phyloP scores from a whole-genome alignment of 2,888 invertebrate genomes.

The Caenorhabditis panamensis region DNA sequence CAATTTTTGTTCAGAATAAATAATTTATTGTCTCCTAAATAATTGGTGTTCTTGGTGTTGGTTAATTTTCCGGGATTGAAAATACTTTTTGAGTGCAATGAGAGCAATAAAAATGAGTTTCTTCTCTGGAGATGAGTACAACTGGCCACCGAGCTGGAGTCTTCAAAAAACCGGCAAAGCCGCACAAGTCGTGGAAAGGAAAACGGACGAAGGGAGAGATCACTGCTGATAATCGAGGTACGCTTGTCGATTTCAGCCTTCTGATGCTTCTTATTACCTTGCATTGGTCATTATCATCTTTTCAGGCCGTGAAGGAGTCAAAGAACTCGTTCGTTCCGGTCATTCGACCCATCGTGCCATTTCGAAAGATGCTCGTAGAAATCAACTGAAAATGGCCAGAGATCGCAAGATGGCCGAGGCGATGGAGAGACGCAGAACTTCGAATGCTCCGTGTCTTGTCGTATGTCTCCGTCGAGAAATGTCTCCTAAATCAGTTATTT shows the following conservation, averaged over 20 bases:
- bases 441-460: constrained; percentile 63
- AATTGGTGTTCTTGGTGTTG: constrained; percentile 30
- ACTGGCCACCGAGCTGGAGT: constrained; percentile 88
- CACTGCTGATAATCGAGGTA: constrained; percentile 66
- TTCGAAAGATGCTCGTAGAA: constrained; percentile 66
- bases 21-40: constrained; percentile 43
- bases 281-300: too few relatives aligned
- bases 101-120: neutral
- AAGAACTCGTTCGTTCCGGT: constrained; percentile 38
- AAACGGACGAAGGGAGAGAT: constrained; percentile 92
- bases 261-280: too few relatives aligned
- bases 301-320: constrained; percentile 63
- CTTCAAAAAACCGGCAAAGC: constrained; percentile 93
- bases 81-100: constrained; percentile 7
- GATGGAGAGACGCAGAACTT: constrained; percentile 58
- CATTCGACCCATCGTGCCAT: constrained; percentile 60
- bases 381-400: constrained; percentile 65
- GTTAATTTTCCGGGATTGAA: constrained; percentile 14
- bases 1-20: constrained; percentile 32
- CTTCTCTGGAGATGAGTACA: constrained; percentile 61
- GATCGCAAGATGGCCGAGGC: constrained; percentile 61
- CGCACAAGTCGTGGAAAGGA: constrained; percentile 90
- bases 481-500: constrained; percentile 1
- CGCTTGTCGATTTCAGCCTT: too few relatives aligned
- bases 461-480: constrained; percentile 10